Evolutionary conservation across 2,113 vertebrate genomes (phyloP).

Genomic region (Athene noctua): DNA sequence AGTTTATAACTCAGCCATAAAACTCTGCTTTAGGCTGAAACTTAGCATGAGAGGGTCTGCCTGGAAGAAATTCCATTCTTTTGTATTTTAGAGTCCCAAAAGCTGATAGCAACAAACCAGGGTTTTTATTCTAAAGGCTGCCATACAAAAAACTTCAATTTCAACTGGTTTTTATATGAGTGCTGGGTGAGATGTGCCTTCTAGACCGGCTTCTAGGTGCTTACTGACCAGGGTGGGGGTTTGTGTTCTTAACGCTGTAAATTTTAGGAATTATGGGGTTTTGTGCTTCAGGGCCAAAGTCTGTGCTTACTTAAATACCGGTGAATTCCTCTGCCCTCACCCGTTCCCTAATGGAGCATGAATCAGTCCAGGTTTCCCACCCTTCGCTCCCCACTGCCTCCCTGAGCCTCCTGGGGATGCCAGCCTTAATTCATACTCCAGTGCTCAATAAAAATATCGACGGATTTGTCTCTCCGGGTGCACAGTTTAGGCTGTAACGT

Average conservation of each 20-base stretch:
- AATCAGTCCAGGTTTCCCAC: neutral
- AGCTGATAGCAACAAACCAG: neutral
- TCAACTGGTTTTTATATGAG: neutral
- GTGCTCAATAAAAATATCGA: neutral
- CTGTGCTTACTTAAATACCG: neutral
- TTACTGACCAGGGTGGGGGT: neutral
- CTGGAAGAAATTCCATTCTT: conserved; percentile 18
- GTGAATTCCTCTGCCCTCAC: neutral
- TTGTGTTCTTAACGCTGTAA: neutral
- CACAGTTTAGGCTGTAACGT: neutral
- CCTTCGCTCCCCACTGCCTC: neutral
- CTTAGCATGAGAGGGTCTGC: conserved; percentile 1
- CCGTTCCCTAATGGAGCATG: rapidly evolving
- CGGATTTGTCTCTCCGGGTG: neutral
- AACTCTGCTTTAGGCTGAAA: conserved; percentile 34
- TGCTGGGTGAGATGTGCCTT: neutral
- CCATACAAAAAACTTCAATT: neutral
- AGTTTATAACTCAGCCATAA: conserved; percentile 43
- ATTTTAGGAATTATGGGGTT: neutral
- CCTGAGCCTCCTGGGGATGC: neutral
- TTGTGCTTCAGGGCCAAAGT: neutral
- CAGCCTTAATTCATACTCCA: neutral
- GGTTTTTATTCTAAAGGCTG: neutral
- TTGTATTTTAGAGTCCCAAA: neutral
- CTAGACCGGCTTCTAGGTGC: neutral